Base-by-base conservation (phyloP, 1,140 invertebrate genomes). In the Cecropterus lyciades region DNA sequence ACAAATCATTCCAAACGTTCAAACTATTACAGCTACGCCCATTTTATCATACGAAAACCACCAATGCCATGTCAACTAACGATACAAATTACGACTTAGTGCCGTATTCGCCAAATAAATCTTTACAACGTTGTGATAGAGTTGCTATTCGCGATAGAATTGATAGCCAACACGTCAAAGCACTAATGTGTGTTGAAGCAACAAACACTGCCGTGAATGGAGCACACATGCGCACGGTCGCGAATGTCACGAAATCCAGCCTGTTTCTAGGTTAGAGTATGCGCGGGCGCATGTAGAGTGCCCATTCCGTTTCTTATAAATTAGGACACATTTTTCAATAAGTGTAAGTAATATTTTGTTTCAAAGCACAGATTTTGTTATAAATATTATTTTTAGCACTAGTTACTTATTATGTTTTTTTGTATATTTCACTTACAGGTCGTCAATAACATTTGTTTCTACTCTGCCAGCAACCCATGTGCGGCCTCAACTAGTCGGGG, bases 221-320 rank as follows among this genome's bases (percentile, higher is more conserved):
- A n/a, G 70, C 84, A 80, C 85, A 85, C 84, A 75, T 42, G 48
- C 67, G 68, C 71, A 53, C 67, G 42, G 53, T 40, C 68, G 53
- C 73, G 74, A 87, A 82, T 89, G 88, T 91, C 88, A 91, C 88
- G 84, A 91, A 91, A 89, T 89, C 84, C 71, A 82, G 73, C 80
- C 72, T 79, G 85, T 89, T 91, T 91, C 81, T 91, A 91, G 88
- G 88, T 89, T 91, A 88, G 81, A 83, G 63, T 73, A 80, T 85
- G 86, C 85, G 85, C 84, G 77, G 72, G 87, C 85, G 85, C 78
- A 75, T 68, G 51, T 72, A 15, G 43, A 68, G 72, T 80, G 65
- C 51, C 85, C 77, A 87, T 69, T n/a, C n/a, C n/a, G 20, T 24
- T 24, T 24, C 20, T 24, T 1, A 24, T 5, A 5, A 5, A 24